A percentile compares a stretch with the other conserved stretches of the same genome.
Evolutionary conservation across 2,888 invertebrate genomes (phyloP).

Genomic region (Himalopsyche japonica): DNA sequence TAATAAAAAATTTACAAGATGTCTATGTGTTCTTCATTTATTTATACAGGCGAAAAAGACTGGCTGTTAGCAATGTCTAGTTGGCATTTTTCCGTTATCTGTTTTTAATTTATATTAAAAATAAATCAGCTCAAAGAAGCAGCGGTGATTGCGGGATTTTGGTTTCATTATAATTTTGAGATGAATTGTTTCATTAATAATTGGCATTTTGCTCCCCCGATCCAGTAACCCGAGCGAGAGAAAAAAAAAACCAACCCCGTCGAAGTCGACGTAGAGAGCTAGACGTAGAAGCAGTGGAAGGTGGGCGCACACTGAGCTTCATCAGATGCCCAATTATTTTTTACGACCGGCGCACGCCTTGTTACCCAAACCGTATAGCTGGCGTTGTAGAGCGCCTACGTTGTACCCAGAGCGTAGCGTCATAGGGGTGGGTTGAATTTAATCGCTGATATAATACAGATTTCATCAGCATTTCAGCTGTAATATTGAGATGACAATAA

Average conservation of each 20-base stretch:
- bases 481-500: no score
- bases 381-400: neutral
- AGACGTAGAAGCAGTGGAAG: neutral
- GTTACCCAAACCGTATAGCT: neutral
- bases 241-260: neutral
- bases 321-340: constrained; percentile 36
- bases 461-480: neutral
- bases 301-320: constrained; percentile 3
- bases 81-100: no score
- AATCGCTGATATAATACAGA: neutral
- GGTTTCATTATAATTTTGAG: neutral
- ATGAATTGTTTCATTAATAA: neutral
- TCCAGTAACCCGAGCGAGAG: neutral
- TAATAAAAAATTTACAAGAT: no score
- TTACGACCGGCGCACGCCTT: constrained; percentile 20
- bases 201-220: neutral
- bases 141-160: neutral
- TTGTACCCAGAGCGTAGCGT: neutral
- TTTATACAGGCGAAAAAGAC: no score
- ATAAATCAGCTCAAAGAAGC: no score
- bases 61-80: no score
- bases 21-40: no score
- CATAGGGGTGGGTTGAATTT: neutral
- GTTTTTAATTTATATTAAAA: no score
- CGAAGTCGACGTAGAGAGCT: neutral